Base-by-base conservation (phyloP, 2,113 vertebrate genomes). In the Ophiodon elongatus region DNA sequence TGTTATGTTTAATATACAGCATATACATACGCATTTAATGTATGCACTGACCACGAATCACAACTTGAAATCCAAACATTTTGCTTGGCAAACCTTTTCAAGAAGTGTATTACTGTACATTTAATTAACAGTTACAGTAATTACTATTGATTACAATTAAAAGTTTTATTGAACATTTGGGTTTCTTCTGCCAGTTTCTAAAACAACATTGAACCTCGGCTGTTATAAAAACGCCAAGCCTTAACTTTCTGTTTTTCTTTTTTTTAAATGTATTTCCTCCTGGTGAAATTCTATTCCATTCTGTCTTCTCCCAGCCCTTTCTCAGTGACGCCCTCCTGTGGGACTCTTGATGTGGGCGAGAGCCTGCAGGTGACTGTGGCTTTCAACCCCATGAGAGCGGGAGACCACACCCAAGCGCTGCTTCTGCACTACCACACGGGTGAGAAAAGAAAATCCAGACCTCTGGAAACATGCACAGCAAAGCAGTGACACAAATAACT, bases 301-400 rank as follows among this genome's bases (percentile, higher is more conserved):
- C 6, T 43, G 8, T 79, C 68, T 29, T 64, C 1, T 77, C 82
- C 31, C 91, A 99, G 98, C 33, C 97, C 97, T 21, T 98, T 99
- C 92, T 95, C 95, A 13, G 94, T 96, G 2, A 91, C 87, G 6
- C 96, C 95, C 0, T 75, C 91, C 3, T 9, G 37, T 3, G 97
- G 95, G 35, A 95, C 91, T 14, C 94, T 98, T 19, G 94, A 77
- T 1, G 45, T 96, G 8, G 95, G 96, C 0, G 93, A 95, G 3
- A 59, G 88, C 83, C 81, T 96, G 92, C 96, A 97, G 73, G 95
- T 98, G 69, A 96, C 94, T 0, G 92, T 98, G 69, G 85, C 91
- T 23, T 99, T 96, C 85, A 92, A 95, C 17, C 97, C 97, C 0
- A 92, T 93, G 87, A 94, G 81, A 4, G 72, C 83, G 0, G 96